phyloP scores from a whole-genome alignment of 2,113 vertebrate genomes.

The Antechinus flavipes region DNA sequence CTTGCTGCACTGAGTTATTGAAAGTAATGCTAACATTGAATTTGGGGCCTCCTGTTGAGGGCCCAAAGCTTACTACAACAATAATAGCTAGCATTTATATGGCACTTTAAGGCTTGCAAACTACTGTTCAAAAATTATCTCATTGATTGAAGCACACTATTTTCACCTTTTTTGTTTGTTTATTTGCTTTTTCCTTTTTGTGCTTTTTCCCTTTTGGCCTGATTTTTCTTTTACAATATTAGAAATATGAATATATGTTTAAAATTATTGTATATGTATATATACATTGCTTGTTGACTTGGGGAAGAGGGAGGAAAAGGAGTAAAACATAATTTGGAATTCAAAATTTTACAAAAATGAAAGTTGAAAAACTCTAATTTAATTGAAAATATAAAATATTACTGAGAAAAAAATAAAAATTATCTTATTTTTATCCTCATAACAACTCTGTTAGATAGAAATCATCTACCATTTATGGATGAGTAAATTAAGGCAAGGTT shows the following conservation, averaged over 20 bases:
- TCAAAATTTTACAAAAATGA: too few species aligned
- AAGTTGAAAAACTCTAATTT: too few species aligned
- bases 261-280: too few species aligned
- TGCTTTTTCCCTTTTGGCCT: too few species aligned
- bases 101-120: not conserved
- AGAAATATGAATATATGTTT: too few species aligned
- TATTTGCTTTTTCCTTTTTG: too few species aligned
- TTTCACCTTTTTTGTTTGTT: too few species aligned
- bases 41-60: not conserved
- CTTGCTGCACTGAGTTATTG: constrained; percentile 26
- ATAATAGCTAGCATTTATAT: not conserved
- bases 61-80: not conserved
- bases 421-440: not conserved
- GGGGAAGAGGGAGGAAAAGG: too few species aligned
- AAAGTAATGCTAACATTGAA: constrained; percentile 1
- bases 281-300: too few species aligned
- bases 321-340: too few species aligned
- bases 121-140: not conserved
- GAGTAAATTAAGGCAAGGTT: not conserved
- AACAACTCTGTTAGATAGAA: not conserved
- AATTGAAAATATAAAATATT: too few species aligned
- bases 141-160: not conserved
- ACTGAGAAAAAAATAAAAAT: not conserved
- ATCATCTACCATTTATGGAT: not conserved
- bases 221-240: too few species aligned